Conservation (phyloP, 2,888 invertebrate species). For the Drosophila meridionalis region DNA sequence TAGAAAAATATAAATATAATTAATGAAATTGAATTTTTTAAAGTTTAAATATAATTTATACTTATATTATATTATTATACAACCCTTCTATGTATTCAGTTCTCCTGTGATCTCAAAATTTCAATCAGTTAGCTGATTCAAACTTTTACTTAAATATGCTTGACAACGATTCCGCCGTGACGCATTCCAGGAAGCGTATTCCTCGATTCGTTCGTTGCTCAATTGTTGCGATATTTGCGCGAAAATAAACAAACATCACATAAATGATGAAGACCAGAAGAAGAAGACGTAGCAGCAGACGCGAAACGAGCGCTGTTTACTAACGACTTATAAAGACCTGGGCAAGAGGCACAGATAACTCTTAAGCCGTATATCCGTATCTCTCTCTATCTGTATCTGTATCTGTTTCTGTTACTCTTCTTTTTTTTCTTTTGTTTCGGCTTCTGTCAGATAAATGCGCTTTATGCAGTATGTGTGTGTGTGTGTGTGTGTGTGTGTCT, state of each 20-base stretch:
- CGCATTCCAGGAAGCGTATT: constrained; percentile 2
- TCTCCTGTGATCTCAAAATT: not conserved
- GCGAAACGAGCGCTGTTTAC: constrained; percentile 37
- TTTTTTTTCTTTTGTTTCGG: constrained; percentile 19
- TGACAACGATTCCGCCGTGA: not conserved
- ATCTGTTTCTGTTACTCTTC: constrained; percentile 16
- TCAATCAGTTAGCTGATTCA: not conserved
- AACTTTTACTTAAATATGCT: not conserved
- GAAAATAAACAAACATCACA: constrained; percentile 33
- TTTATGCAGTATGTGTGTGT: not conserved
- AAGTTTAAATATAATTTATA: too few species aligned
- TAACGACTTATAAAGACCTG: constrained; percentile 17
- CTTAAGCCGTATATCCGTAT: constrained; percentile 9
- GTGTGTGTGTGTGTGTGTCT: not conserved
- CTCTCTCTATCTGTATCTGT: constrained; percentile 23
- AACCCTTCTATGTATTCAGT: too few species aligned
- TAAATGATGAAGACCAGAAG: constrained; percentile 1
- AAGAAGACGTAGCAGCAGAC: not conserved
- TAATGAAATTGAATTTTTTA: too few species aligned
- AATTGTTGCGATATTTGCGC: constrained; percentile 42
- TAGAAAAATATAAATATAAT: too few species aligned
- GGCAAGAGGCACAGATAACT: constrained; percentile 9
- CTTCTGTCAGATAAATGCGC: constrained; percentile 47
- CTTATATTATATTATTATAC: too few species aligned
- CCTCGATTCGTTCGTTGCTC: constrained; percentile 12